A percentile compares a stretch with the other conserved stretches of the same genome.
These are phyloP conservation scores for Euplagia quadripunctaria DNA, from an alignment of 2,888 invertebrate genomes.

Conservation along the genomic window DNA sequence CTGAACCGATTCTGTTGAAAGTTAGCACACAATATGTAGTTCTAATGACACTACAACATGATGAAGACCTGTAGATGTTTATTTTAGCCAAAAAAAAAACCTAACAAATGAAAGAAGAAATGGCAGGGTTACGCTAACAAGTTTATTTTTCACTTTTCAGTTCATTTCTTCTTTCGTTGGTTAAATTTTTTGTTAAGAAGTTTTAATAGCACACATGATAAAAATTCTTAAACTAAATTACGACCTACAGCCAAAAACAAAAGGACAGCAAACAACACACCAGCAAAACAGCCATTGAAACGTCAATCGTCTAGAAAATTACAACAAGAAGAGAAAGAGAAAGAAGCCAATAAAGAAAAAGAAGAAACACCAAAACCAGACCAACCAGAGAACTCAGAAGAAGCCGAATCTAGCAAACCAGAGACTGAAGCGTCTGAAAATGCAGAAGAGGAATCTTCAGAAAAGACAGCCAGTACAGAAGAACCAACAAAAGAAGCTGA, in stretches of 20 bases:
- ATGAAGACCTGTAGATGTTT: no score
- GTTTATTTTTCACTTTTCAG: no score
- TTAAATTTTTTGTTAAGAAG: no score
- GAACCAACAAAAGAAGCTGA: constrained; percentile 39
- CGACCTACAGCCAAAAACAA: constrained; percentile 62
- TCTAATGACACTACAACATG: no score
- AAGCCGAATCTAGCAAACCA: constrained; percentile 23
- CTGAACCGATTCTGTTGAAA: no score
- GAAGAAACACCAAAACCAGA: constrained; percentile 12
- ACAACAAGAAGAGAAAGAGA: constrained; percentile 65
- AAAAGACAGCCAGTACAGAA: constrained; percentile 23
- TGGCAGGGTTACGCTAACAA: no score
- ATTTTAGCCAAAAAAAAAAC: no score
- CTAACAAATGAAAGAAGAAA: no score
- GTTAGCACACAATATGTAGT: no score
- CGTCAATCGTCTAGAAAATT: constrained; percentile 73
- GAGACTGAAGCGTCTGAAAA: constrained; percentile 20
- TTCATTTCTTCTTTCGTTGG: no score
- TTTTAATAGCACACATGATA: not conserved
- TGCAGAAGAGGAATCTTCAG: constrained; percentile 19
- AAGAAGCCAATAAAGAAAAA: constrained; percentile 24
- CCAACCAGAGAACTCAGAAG: constrained; percentile 22
- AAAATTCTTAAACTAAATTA: not conserved
- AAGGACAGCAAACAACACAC: constrained; percentile 58
- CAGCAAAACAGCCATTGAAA: constrained; percentile 62